Base-by-base conservation (phyloP, 2,113 vertebrate species). In the Theristicus caerulescens region DNA sequence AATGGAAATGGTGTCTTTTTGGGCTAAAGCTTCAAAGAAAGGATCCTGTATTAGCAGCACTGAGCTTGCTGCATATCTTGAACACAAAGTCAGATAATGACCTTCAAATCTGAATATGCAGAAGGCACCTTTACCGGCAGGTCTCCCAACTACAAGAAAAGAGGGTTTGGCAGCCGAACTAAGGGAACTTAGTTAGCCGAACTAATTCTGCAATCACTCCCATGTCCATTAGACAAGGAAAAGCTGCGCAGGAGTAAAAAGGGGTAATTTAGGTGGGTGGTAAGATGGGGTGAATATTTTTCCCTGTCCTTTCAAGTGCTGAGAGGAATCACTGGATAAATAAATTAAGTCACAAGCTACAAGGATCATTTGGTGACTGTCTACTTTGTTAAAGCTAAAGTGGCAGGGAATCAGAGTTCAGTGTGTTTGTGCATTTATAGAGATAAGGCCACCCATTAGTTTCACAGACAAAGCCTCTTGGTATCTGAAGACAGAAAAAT, bases 1-100 rank as follows among this genome's bases (percentile, higher is more conserved):
- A 92, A 83, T 85, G 72, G 57, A 96, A 93, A 88, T 31, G 55
- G 67, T 92, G 59, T 65, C 67, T 93, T 96, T 86, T 62, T 7
- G 78, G 92, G 65, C 46, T 62, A 73, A 85, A 85, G 5, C 54
- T 90, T 90, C 80, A 62, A 80, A 86, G 65, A 72, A 66, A 27
- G 40, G 49, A 70, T 87, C 57, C 42, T 82, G 27, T 64, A 72
- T 52, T 58, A 54, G 51, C 47, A 64, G 24, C 42, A 46, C 44
- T 38, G 69, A 69, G 27, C 40, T 79, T 89, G 31, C 27, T 54
- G 70, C 9, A 1, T 32, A n/a, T 62, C 52, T 61, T 76, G 42
- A 76, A 76, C 42, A 78, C 19, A 55, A 89, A 85, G 57, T 25
- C 83, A 90, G 77, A 67, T 58, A 55, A 82, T 42, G 62, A 62